Evolutionary conservation across 2,113 vertebrate genomes (phyloP).

Genomic region (Neogobius melanostomus): DNA sequence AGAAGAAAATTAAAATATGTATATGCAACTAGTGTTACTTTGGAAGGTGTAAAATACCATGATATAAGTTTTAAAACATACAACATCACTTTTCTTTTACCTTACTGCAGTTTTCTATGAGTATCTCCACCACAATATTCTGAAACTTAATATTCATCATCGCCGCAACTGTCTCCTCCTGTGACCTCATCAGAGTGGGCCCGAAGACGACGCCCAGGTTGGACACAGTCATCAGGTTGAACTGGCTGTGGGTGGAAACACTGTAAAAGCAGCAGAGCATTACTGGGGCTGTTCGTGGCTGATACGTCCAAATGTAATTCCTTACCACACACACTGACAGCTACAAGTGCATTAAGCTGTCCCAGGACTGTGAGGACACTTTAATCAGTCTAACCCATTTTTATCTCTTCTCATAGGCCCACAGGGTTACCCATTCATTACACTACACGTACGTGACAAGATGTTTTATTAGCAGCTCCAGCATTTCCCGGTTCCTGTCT

Average conservation of each 20-base stretch:
- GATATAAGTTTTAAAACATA: too few species aligned
- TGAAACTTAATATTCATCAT: constrained; percentile 99
- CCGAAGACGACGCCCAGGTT: constrained; percentile 98
- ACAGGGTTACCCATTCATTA: constrained; percentile 24
- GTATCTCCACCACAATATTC: constrained; percentile 96
- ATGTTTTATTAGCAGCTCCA: constrained; percentile 93
- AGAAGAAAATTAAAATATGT: too few species aligned
- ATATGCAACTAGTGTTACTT: too few species aligned
- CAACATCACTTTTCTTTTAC: constrained; percentile 52
- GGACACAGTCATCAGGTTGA: constrained; percentile 96
- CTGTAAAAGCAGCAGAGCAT: constrained; percentile 59
- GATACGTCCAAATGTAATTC: neutral
- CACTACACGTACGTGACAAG: constrained; percentile 84
- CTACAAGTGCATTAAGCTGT: constrained; percentile 2
- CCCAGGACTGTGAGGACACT: constrained; percentile 15
- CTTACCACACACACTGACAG: constrained; percentile 2
- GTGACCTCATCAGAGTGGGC: constrained; percentile 94
- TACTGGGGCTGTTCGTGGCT: neutral
- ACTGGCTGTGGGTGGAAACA: constrained; percentile 91
- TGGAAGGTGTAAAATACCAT: too few species aligned
- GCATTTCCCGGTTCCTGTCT: constrained; percentile 93
- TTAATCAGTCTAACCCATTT: constrained; percentile 23
- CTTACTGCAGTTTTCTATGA: constrained; percentile 96
- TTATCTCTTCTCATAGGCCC: constrained; percentile 13
- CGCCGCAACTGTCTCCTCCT: constrained; percentile 96